Base-by-base conservation (phyloP, 2,113 vertebrate species). In the cattle (Bos taurus) region DNA sequence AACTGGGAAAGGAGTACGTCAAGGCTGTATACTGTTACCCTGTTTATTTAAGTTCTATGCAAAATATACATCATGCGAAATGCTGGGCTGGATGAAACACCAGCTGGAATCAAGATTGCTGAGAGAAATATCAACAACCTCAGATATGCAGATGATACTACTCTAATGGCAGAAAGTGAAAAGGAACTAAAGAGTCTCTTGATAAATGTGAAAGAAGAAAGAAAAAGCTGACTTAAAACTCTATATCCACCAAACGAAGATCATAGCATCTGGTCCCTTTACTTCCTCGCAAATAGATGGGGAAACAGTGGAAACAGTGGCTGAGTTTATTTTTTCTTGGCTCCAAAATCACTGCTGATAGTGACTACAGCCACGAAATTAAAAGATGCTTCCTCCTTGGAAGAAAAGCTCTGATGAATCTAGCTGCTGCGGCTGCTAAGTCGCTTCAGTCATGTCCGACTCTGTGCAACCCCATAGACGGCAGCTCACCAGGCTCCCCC, bases 381-480 rank as follows among this genome's bases (percentile, higher is more conserved):
- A 71, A 71, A 71, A 71, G 19, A 3, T 71, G n/a, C 17, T 71
- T 71, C 36, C 67, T 71, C 19, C 67, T 40, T 23, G 67, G n/a
- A 71, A 71, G 67, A 36, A 71, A 71, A 71, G 10, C 67, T 36
- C 12, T 71, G 64, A 21, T 71, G n/a, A 71, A 36, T 71, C 64
- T 71, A 71, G 17, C 62, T 67, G 16, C 62, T 62, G 59, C 59
- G 30, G 60, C 28, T 67, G 33, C 33, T 67, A 19, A 19, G 8
- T 67, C 17, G 0, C 33, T 67, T 67, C 33, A 36, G 64, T 19
- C 4, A 0, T 36, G 17, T 67, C 33, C 0, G 2, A 36, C 64
- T 36, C 17, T 36, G 64, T 67, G n/a, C 0, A 8, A 67, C 4
- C 33, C 64, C 8, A 36, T 67, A 67, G 64, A 67, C 0, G 17